phyloP scores from a whole-genome alignment of 53 echinoderm and acorn worm genomes.

The Paracentrotus lividus region DNA sequence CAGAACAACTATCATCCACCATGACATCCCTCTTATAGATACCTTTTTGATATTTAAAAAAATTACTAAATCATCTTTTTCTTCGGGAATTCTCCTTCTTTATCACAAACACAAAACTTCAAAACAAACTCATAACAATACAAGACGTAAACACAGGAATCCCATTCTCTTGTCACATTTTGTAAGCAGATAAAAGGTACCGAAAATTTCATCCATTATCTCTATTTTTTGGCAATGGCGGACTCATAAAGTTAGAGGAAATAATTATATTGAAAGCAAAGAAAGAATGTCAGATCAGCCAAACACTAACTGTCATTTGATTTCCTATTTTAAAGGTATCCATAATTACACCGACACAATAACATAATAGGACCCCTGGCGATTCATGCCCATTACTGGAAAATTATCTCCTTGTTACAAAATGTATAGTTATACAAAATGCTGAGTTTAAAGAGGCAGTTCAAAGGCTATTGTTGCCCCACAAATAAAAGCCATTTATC shows the following conservation, averaged over 20 bases:
- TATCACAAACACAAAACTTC: too few relatives aligned
- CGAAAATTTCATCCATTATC: neutral
- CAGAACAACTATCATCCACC: too few relatives aligned
- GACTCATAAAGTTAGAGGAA: neutral
- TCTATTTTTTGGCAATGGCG: neutral
- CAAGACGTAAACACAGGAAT: too few relatives aligned
- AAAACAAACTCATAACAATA: too few relatives aligned
- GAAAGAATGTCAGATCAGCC: neutral
- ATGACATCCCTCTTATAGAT: too few relatives aligned
- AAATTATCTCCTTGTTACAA: conserved; percentile 30
- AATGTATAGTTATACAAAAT: neutral
- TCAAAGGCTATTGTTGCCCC: neutral
- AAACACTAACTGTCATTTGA: neutral
- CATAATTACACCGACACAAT: neutral
- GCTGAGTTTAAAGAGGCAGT: neutral
- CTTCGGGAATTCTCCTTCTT: too few relatives aligned
- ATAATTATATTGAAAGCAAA: neutral
- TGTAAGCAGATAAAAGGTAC: neutral
- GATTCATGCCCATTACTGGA: neutral
- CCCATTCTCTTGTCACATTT: too few relatives aligned
- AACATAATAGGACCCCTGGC: conserved; percentile 2
- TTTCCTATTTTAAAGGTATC: neutral
- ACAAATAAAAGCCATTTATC: neutral
- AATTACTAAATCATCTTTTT: too few relatives aligned
- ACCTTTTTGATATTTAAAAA: too few relatives aligned